Base-by-base conservation (phyloP, 2,888 invertebrate genomes). In the Pseudoips prasinana region DNA sequence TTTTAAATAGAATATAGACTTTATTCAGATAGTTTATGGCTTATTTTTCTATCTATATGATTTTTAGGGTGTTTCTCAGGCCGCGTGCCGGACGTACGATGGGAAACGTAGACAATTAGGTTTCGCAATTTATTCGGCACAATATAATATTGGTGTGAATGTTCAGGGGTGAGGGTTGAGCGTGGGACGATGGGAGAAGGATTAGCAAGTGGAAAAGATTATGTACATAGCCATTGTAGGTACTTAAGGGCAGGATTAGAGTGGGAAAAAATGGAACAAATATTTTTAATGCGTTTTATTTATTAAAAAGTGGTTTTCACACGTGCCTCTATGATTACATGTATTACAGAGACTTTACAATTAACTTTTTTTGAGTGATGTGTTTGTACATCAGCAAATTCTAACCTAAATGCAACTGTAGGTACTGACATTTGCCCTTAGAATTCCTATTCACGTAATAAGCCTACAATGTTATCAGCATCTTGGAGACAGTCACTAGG, bases 81-180 rank as follows among this genome's bases (percentile, higher is more conserved):
- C 80, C 86, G 80, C 86, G 86, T 86, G 86, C 53, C 85, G 52
- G 81, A 73, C 83, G 69, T 64, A 68, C 73, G 82, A 71, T 80
- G 71, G 79, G 82, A 83, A 79, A 70, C 71, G 67, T 50, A 59
- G 58, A 65, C 84, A 85, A 86, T 86, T 86, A 86, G 82, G 79
- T 80, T 77, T 81, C 69, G 83, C 81, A 78, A 77, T 83, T 77
- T 67, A 72, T 75, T 77, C 65, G 71, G 58, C 57, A 47, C 64
- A 67, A 66, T 65, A 72, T 72, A 66, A 66, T 65, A 72, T 72
- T 58, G 64, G 69, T 72, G 72, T 70, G 72, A 70, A 63, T 56
- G 37, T 50, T 51, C 47, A 33, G 35, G 47, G 37, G 42, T 47
- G 36, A 47, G 46, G 50, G 38, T 54, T 50, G 51, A 61, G 62